Evolutionary conservation across 2,888 invertebrate species (phyloP), one percentile per base, ranked within the genome.

Genomic region (Yponomeuta evonymella): DNA sequence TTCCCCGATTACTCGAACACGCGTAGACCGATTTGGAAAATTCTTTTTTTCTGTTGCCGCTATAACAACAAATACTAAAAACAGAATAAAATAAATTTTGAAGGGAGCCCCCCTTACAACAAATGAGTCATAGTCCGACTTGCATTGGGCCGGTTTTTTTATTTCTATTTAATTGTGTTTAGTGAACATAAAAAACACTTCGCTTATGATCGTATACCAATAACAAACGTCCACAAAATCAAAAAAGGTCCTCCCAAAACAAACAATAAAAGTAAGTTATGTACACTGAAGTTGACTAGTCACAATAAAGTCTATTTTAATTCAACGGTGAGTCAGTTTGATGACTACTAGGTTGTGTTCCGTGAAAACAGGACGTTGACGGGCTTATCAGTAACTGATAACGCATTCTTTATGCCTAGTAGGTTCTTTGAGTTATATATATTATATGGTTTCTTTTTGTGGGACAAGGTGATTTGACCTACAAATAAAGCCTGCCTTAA

Each of bases 301-400:
- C 3, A 58, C 12, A 58, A 15, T 15, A 15, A 15, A 2, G 51
- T 58, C 12, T 15, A 58, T 9, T 58, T 58, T 58, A 58, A 58
- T 58, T 15, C 51, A 58, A 12, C 51, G 51, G 8, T 58, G 51
- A 58, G 12, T 58, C 51, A 58, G 51, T 58, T 1, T 43, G 43
- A 43, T 43, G 43, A 43, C 43, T 43, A 43, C 5, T 5, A 43
- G 5, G 15, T 58, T 58, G 12, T 58, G 51, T 58, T 58, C 51
- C 51, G 5, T 58, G 51, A 58, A 58, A 58, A 85, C 86, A 83
- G 88, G 86, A 83, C 43, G 43, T 43, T 88, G 82, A 76, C 78
- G 73, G 72, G 79, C 81, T 89, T 89, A 89, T 90, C 89, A 75
- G 67, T 29, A 23, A 30, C 73, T 79, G 90, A 90, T 90, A 89